Conservation (phyloP, 2,888 invertebrate genomes). For the Heteropelma amictum region DNA sequence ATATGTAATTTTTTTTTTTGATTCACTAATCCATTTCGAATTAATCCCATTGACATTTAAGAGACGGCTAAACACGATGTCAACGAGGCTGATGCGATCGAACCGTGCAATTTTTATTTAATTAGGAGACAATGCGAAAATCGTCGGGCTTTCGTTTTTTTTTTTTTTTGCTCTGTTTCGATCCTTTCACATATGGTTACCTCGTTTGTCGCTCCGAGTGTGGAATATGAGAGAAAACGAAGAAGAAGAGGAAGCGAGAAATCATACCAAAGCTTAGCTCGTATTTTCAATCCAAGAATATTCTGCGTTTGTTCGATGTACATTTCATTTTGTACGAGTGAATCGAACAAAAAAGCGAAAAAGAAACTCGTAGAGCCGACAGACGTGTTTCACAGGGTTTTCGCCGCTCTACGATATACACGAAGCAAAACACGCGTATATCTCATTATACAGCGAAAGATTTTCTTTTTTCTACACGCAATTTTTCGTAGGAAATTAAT, state of each 20-base stretch:
- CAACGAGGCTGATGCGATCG: conserved; percentile 26
- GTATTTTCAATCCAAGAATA: conserved; percentile 42
- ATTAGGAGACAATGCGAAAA: conserved; percentile 20
- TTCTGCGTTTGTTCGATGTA: conserved; percentile 32
- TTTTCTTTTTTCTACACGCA: conserved; percentile 22
- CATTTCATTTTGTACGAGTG: conserved; percentile 21
- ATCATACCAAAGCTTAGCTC: conserved; percentile 51
- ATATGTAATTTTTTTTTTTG: neutral
- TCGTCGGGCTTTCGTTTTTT: conserved; percentile 51
- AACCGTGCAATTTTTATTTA: conserved; percentile 44
- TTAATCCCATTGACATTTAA: neutral
- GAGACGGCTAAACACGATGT: too few species aligned
- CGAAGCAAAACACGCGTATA: neutral
- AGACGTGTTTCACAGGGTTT: conserved; percentile 12
- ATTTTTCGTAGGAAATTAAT: conserved; percentile 8
- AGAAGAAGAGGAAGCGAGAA: neutral
- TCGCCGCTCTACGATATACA: neutral
- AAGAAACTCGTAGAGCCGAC: neutral
- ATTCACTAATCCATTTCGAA: conserved; percentile 26
- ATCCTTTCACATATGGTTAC: conserved; percentile 35
- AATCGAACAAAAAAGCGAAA: neutral
- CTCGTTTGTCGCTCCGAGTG: too few species aligned
- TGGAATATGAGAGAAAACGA: too few species aligned
- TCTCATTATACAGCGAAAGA: conserved; percentile 10
- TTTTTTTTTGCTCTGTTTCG: conserved; percentile 53